These are phyloP conservation scores for Asbolus verrucosus DNA, from an alignment of 1,140 invertebrate species.

Conservation along the genomic window DNA sequence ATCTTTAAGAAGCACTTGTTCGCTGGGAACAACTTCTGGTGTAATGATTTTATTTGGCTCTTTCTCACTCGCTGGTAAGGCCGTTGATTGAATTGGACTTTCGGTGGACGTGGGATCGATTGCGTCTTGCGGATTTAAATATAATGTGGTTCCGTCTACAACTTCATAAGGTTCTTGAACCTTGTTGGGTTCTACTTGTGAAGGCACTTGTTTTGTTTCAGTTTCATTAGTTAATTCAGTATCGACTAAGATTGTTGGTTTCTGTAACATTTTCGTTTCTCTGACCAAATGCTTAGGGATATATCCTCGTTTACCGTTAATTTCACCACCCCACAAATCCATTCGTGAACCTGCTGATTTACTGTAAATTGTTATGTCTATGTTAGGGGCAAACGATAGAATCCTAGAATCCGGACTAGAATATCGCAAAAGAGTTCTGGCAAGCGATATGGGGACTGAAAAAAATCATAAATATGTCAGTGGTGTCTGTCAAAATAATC, in stretches of 20 bases:
- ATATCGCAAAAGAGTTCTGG: slow-evolving; percentile 72
- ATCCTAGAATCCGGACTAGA: slow-evolving; percentile 69
- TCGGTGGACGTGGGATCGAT: slow-evolving; percentile 49
- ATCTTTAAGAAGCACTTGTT: background rate
- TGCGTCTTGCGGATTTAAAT: slow-evolving; percentile 53
- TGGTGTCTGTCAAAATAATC: slow-evolving; percentile 33
- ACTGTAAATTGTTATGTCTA: slow-evolving; percentile 75
- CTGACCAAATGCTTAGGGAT: slow-evolving; percentile 68
- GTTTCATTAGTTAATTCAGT: slow-evolving; percentile 62
- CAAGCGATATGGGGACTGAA: slow-evolving; percentile 76
- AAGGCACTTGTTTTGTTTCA: slow-evolving; percentile 33
- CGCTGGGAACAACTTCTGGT: background rate
- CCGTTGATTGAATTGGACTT: slow-evolving; percentile 42
- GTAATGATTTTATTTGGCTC: background rate
- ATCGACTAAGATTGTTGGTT: slow-evolving; percentile 65
- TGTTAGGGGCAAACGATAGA: slow-evolving; percentile 74
- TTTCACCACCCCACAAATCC: slow-evolving; percentile 79
- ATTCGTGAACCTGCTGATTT: slow-evolving; percentile 76
- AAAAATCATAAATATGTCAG: slow-evolving; percentile 61
- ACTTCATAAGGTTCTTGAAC: slow-evolving; percentile 64
- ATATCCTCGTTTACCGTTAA: slow-evolving; percentile 78
- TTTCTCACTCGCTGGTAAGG: slow-evolving; percentile 7
- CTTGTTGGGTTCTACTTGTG: slow-evolving; percentile 54
- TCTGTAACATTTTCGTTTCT: slow-evolving; percentile 67
- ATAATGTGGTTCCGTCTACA: slow-evolving; percentile 67